A percentile compares a stretch with the other conserved stretches of the same genome.
These are phyloP conservation scores for Agonopterix arenella DNA, from an alignment of 2,888 invertebrate species.

Conservation along the genomic window DNA sequence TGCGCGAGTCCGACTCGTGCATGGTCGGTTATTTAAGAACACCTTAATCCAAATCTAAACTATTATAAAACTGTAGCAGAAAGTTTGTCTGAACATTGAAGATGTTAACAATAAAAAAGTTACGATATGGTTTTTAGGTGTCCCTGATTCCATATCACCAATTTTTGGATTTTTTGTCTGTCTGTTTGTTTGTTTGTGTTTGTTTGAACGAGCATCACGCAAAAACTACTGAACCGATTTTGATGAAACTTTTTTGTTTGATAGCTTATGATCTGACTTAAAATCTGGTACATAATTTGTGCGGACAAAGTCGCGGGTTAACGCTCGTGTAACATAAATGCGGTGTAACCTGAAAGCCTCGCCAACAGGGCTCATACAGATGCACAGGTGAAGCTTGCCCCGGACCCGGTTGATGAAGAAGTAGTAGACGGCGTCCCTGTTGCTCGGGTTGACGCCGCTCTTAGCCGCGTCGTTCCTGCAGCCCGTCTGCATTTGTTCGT, in stretches of 20 bases:
- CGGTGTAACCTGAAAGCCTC: slow-evolving; percentile 84
- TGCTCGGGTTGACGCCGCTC: slow-evolving; percentile 78
- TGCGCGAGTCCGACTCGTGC: background rate
- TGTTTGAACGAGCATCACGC: no score
- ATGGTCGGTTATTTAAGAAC: background rate
- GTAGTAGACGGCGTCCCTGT: slow-evolving; percentile 89
- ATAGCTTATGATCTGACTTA: no score
- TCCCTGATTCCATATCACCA: no score
- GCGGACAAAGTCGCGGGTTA: no score
- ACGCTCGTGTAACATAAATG: background rate
- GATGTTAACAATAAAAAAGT: no score
- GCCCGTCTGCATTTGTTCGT: slow-evolving; percentile 88
- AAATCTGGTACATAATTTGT: no score
- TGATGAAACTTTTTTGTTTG: no score
- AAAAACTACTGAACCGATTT: no score
- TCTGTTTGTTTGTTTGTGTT: no score
- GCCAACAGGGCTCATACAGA: slow-evolving; percentile 95
- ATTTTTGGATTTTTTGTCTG: no score
- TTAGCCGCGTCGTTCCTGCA: slow-evolving; percentile 84
- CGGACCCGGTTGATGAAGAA: slow-evolving; percentile 91
- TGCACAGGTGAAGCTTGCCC: slow-evolving; percentile 88
- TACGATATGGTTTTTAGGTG: no score
- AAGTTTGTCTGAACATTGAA: no score
- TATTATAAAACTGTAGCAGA: background rate
- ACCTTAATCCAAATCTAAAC: background rate